phyloP scores from a whole-genome alignment of 2,113 vertebrate genomes.

The Cryptomyrus ogoouensis region DNA sequence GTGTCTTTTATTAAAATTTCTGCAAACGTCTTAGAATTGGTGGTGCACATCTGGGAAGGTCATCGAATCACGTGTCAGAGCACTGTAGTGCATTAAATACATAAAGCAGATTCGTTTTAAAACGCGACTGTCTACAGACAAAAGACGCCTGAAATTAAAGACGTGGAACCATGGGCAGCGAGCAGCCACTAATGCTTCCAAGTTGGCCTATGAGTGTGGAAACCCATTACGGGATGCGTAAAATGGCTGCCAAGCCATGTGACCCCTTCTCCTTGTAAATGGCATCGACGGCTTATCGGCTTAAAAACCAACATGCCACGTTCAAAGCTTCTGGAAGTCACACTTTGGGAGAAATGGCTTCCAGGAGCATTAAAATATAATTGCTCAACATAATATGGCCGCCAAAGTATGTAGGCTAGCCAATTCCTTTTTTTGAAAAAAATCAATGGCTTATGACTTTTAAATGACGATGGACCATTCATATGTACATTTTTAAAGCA shows the following conservation, averaged over 20 bases:
- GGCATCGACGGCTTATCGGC: slow-evolving; percentile 10
- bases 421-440: not conserved
- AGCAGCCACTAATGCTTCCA: not conserved
- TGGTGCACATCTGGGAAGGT: slow-evolving; percentile 9
- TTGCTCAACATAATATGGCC: slow-evolving; percentile 7
- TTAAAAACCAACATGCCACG: slow-evolving; percentile 10
- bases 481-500: not conserved
- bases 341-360: slow-evolving; percentile 7
- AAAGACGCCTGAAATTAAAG: not conserved
- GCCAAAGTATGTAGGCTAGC: not conserved
- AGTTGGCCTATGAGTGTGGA: slow-evolving; percentile 2
- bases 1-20: not conserved
- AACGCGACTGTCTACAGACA: not conserved
- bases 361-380: slow-evolving; percentile 12
- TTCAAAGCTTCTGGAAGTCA: slow-evolving; percentile 18
- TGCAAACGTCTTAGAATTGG: not conserved
- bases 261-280: not conserved
- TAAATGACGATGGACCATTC: not conserved
- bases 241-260: slow-evolving; percentile 10
- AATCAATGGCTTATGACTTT: not conserved
- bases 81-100: not conserved
- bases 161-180: not conserved
- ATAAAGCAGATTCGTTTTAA: not conserved
- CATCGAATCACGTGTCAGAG: not conserved
- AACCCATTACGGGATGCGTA: not conserved